Evolutionary conservation across 2,888 invertebrate genomes (phyloP), one percentile per base, ranked within the genome.

Genomic region (Eupithecia inturbata): DNA sequence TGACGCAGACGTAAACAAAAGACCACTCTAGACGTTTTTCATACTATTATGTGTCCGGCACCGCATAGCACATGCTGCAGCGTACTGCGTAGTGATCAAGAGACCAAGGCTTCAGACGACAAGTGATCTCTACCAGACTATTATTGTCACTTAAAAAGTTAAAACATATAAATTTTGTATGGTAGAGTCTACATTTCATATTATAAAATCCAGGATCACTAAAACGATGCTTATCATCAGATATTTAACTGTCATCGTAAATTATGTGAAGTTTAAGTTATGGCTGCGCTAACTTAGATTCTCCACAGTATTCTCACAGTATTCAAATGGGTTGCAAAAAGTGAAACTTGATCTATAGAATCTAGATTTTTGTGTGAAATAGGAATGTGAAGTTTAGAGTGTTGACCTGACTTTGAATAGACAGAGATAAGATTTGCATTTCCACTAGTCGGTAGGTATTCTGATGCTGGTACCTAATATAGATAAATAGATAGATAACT

Each of bases 231-330:
- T 57, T 31, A 68, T 68, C 45, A 67, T 57, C 28, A 22, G 67
- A 49, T 9, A 45, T 73, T 41, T 31, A 62, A 53, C 63, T 75
- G 75, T 70, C 70, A 70, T 64, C 70, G 45, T 71, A 71, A 72
- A 74, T 72, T 75, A 72, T 68, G 53, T 72, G 69, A 76, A 74
- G 62, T 72, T 66, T 68, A 68, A 74, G 64, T 74, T 71, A 75
- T 72, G 28, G 28, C 64, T 28, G 66, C 33, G 26, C 68, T 66
- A 74, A 45, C 68, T 60, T 69, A 66, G 28, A 69, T 62, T 68
- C 39, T 69, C 14, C 53, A 57, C 74, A n/a, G n/a, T n/a, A n/a
- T n/a, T n/a, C n/a, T n/a, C n/a, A 71, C 19, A 64, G 69, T 19
- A 64, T 45, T 57, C 33, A 22, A 45, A 33, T 12, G 39, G 22